Evolutionary conservation across 2,113 vertebrate species (phyloP), one percentile per base, ranked within the genome.

Genomic region (Riparia riparia): DNA sequence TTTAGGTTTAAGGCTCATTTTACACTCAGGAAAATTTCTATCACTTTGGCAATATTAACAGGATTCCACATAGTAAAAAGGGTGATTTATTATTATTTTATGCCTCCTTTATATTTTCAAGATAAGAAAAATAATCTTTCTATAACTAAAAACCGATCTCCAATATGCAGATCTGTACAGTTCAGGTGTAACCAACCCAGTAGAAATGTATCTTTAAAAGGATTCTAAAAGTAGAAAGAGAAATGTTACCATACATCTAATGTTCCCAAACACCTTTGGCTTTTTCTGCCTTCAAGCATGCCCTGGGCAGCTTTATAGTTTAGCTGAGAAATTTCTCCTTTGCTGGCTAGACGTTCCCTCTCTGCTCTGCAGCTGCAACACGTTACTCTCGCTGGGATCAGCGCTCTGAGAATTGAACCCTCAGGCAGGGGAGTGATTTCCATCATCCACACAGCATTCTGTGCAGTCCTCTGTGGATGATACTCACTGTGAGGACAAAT

Each of bases 211-310:
- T 44, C 32, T 83, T 34, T 80, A 32, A 63, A 95, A 68, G 29
- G 44, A 81, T 60, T n/a, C 50, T 86, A 64, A 71, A 81, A 85
- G 57, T 9, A 14, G 70, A 64, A 89, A 45, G 31, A 68, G 22
- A 57, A 81, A 58, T 29, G 32, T 22, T 81, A 24, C 42, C 26
- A 24, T 31, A 81, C 8, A 57, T 81, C 56, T 32, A 47, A 24
- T 44, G 14, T 84, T 91, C 53, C 39, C 65, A 58, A 51, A 64
- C 16, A 60, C 24, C 32, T 91, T 42, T 84, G 83, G 18, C 10
- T 89, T 95, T 89, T 91, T 63, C 56, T 94, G 42, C 69, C 73
- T 89, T 58, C 84, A 63, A 80, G 72, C 70, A 64, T 70, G 81
- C 81, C 45, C 14, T 58, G 51, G 56, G 77, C 91, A 89, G 72